Evolutionary conservation across 2,113 vertebrate genomes (phyloP), one percentile per base, ranked within the genome.

Genomic region (Tinamus guttatus): DNA sequence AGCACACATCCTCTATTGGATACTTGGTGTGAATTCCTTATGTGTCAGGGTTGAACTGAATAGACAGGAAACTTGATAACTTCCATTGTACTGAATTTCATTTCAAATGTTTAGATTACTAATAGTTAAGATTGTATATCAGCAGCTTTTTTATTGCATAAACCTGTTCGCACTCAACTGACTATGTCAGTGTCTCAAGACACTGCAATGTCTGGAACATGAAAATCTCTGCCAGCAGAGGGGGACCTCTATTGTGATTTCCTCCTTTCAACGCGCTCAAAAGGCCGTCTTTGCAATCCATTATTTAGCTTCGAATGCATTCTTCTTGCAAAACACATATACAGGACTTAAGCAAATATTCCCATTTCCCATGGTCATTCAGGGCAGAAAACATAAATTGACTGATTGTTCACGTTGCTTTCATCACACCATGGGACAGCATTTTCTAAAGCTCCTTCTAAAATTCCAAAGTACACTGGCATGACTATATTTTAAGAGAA

Each of bases 231-330:
- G 86, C 85, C 87, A 93, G 68, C 58, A 81, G 67, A 92, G 85
- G 92, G 79, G 36, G 77, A 73, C 79, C 76, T 93, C 81, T 71
- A 32, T n/a, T 34, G 56, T 76, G 49, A 91, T 76, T 77, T 97
- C 60, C 64, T 65, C 94, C 52, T 94, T 93, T 79, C 52, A 77
- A 90, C 1, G 30, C 12, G 54, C n/a, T 91, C 81, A 74, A 94
- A 95, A 94, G 80, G 25, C 28, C 90, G 40, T 47, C 9, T 83
- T 95, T 60, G 70, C 96, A 85, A 94, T 34, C 28, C 9, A 34
- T 86, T 87, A 81, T 56, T 96, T 81, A 94, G 73, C 17, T 82
- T 86, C 78, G 83, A 87, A 73, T 10, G 14, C 24, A 54, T 28
- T 88, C 18, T 56, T 84, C 58, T 68, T 30, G 71, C 17, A 95